These are phyloP conservation scores for Drosophila conformis DNA, from an alignment of 2,888 invertebrate genomes.

Conservation along the genomic window DNA sequence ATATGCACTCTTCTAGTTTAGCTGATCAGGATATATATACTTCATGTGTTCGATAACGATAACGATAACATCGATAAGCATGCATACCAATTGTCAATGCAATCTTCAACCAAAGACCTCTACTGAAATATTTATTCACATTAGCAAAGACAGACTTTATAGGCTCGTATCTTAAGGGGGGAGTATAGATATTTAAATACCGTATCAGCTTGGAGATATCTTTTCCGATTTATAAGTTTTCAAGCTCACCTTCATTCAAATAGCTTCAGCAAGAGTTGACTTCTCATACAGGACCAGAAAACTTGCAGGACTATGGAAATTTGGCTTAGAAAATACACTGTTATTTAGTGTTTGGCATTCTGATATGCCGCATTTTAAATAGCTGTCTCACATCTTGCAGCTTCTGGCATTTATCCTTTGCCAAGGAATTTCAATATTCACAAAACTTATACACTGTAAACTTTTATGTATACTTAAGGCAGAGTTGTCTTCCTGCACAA, in stretches of 20 bases:
- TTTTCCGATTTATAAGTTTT: not conserved
- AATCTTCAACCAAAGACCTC: not conserved
- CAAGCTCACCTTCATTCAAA: not conserved
- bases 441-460: no score
- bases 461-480: not conserved
- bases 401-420: no score
- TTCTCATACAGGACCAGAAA: not conserved
- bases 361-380: accelerated
- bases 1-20: accelerated
- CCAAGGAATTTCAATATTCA: no score
- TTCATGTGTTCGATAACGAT: no score
- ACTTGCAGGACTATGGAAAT: not conserved
- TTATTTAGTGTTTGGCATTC: not conserved
- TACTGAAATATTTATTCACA: not conserved
- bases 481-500: accelerated
- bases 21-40: not conserved
- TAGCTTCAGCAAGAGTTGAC: not conserved
- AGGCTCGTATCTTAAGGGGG: not conserved
- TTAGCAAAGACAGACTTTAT: accelerated
- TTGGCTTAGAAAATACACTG: not conserved
- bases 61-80: no score
- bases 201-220: not conserved
- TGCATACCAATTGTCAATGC: no score
- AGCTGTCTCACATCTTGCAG: not conserved
- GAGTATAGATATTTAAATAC: accelerated